These are phyloP conservation scores for Microcebus lehilahytsara DNA, from an alignment of 2,113 vertebrate species.

Conservation along the genomic window DNA sequence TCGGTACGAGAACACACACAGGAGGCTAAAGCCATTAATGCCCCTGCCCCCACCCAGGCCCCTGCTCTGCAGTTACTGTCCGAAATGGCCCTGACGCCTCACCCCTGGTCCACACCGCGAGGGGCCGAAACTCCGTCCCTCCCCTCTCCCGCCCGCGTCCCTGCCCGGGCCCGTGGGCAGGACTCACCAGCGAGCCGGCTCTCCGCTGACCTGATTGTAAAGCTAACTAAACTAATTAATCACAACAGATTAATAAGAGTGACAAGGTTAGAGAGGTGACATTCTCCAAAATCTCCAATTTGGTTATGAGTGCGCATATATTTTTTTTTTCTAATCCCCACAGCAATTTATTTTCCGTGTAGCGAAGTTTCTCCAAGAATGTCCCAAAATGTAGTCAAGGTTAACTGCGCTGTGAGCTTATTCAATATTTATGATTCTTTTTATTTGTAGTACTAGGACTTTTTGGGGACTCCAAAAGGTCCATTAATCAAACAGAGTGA, in stretches of 20 bases:
- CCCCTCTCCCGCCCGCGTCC: not conserved
- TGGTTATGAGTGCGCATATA: constrained; percentile 35
- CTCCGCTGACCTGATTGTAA: constrained; percentile 88
- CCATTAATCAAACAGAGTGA: constrained; percentile 96
- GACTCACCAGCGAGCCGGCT: not conserved
- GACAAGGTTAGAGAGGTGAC: constrained; percentile 93
- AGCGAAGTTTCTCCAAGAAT: constrained; percentile 82
- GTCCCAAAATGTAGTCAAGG: constrained; percentile 88
- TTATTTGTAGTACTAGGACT: constrained; percentile 88
- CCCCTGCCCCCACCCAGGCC: not conserved
- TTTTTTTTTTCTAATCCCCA: constrained; percentile 81
- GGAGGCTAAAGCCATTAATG: not conserved
- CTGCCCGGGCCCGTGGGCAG: constrained; percentile 28
- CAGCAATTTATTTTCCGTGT: constrained; percentile 86
- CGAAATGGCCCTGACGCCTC: constrained; percentile 3
- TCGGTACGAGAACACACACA: not conserved
- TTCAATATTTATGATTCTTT: constrained; percentile 91
- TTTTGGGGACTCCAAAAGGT: constrained; percentile 87
- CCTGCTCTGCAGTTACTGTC: constrained; percentile 46
- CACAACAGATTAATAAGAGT: constrained; percentile 91
- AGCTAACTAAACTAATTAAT: constrained; percentile 93
- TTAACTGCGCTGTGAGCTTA: constrained; percentile 85
- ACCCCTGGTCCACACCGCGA: not conserved
- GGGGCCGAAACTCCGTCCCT: constrained; percentile 20
- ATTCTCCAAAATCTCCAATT: constrained; percentile 88